These are phyloP conservation scores for Bombylius major DNA, from an alignment of 2,888 invertebrate species.

Conservation along the genomic window DNA sequence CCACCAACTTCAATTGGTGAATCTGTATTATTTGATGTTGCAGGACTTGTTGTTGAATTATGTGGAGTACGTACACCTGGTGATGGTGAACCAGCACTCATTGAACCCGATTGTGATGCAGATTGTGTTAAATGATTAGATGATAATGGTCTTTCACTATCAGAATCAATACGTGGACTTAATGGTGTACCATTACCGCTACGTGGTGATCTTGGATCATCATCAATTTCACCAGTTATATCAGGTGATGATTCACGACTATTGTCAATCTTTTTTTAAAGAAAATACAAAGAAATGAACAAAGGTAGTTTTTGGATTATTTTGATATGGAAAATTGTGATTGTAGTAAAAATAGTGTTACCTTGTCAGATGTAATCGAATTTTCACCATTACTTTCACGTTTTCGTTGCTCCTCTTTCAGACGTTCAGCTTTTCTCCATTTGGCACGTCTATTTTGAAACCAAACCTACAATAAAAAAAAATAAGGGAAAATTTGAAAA, in stretches of 20 bases:
- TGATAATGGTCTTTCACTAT: constrained; percentile 34
- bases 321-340: neutral
- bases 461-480: constrained; percentile 56
- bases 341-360: constrained; percentile 13
- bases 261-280: constrained; percentile 28
- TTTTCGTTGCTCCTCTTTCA: constrained; percentile 83
- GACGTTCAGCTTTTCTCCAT: constrained; percentile 83
- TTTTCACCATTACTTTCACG: constrained; percentile 59
- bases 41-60: constrained; percentile 41
- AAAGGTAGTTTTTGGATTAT: neutral
- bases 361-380: constrained; percentile 46
- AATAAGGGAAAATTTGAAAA: no score
- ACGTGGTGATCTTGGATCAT: constrained; percentile 29
- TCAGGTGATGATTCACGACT: constrained; percentile 38
- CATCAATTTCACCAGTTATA: constrained; percentile 37
- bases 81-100: constrained; percentile 37
- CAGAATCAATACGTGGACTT: constrained; percentile 33
- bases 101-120: constrained; percentile 39
- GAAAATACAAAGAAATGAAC: neutral
- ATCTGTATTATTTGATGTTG: constrained; percentile 45
- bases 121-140: constrained; percentile 34
- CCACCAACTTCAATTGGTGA: constrained; percentile 43
- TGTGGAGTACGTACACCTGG: constrained; percentile 33
- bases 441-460: constrained; percentile 87
- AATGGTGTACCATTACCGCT: constrained; percentile 30